Evolutionary conservation across 2,888 invertebrate species (phyloP).

Genomic region (Caenorhabditis japonica): DNA sequence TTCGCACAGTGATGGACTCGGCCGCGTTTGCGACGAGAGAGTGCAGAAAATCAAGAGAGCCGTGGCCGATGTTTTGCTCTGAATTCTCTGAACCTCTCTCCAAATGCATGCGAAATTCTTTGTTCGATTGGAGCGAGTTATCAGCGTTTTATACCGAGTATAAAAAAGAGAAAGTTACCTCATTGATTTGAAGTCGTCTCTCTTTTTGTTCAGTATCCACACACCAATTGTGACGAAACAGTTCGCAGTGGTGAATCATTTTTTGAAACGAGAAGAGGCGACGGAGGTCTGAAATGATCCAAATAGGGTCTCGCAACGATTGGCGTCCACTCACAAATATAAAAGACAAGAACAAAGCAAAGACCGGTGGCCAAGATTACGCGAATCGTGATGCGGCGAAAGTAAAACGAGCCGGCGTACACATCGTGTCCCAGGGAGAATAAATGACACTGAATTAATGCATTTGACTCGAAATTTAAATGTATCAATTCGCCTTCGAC

Average conservation of each 20-base stretch:
- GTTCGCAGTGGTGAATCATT: conserved; percentile 32
- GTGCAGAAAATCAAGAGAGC: too few species aligned
- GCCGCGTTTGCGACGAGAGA: too few species aligned
- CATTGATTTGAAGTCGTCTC: conserved; percentile 10
- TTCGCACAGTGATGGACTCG: too few species aligned
- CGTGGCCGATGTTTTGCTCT: too few species aligned
- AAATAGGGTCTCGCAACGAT: background rate
- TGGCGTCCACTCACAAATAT: conserved; percentile 17
- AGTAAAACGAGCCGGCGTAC: conserved; percentile 24
- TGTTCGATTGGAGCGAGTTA: too few species aligned
- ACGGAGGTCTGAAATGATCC: conserved; percentile 23
- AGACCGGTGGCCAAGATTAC: conserved; percentile 28
- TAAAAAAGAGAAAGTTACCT: too few species aligned
- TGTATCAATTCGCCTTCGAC: too few species aligned
- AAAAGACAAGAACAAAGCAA: conserved; percentile 23
- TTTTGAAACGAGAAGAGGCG: conserved; percentile 23
- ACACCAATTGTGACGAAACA: conserved; percentile 45
- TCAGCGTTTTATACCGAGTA: too few species aligned
- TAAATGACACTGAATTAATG: conserved; percentile 26
- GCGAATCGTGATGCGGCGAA: conserved; percentile 11
- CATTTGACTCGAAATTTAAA: background rate
- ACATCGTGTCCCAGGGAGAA: conserved; percentile 29
- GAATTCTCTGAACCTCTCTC: too few species aligned
- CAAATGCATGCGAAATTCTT: too few species aligned
- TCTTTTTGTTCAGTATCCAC: conserved; percentile 28